Percentiles rank a stretch among this genome's conserved stretches.
These are phyloP conservation scores for Hippocampus mohnikei DNA, from an alignment of 2,113 vertebrate species.

Conservation along the genomic window DNA sequence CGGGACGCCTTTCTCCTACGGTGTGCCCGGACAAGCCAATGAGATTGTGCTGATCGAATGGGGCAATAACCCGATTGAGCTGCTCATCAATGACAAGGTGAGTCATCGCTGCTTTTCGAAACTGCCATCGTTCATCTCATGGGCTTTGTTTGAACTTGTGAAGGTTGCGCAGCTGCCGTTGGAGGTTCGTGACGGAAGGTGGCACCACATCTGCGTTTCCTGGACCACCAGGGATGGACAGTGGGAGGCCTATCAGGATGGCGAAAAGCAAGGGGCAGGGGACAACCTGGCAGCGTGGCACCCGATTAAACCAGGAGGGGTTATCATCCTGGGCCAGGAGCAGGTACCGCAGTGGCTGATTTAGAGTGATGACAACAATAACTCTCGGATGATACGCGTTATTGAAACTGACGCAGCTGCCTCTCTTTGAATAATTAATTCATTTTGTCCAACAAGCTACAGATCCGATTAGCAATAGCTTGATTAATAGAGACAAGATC, in stretches of 20 bases:
- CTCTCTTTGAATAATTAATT: not conserved
- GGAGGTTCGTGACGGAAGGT: conserved; percentile 87
- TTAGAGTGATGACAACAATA: not conserved
- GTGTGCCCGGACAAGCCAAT: conserved; percentile 92
- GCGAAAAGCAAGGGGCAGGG: conserved; percentile 83
- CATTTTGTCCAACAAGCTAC: not conserved
- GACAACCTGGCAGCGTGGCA: conserved; percentile 97
- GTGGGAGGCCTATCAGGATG: conserved; percentile 96
- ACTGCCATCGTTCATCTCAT: not conserved
- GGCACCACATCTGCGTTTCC: conserved; percentile 94
- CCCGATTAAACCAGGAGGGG: conserved; percentile 92
- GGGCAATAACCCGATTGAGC: conserved; percentile 97
- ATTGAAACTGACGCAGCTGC: not conserved
- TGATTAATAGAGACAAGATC: too few species aligned
- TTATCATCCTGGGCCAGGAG: conserved; percentile 94
- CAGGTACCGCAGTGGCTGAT: conserved; percentile 74
- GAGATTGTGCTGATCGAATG: conserved; percentile 98
- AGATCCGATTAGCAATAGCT: too few species aligned
- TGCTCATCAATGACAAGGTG: conserved; percentile 96
- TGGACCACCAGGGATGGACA: conserved; percentile 95
- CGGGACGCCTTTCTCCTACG: conserved; percentile 94
- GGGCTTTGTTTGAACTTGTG: not conserved
- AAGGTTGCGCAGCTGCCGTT: conserved; percentile 92
- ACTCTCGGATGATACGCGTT: not conserved
- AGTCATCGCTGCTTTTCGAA: conserved; percentile 40